A percentile compares a stretch with the other conserved stretches of the same genome.
phyloP scores from a whole-genome alignment of 2,888 invertebrate genomes.

The Amphipyra tragopoginis region DNA sequence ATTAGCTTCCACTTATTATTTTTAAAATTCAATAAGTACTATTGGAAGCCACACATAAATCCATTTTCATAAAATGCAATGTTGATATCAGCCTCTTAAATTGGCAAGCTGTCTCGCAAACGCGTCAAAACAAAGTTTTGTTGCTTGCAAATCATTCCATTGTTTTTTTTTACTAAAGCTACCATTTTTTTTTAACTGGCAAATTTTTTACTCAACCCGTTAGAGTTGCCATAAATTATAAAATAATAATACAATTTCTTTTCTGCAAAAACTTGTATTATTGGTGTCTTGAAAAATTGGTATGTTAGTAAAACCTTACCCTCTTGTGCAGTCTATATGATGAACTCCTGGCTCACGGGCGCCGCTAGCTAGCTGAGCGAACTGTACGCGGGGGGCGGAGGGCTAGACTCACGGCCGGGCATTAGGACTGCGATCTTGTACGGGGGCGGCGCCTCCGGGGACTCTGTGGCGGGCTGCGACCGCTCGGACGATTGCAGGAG shows the following conservation, averaged over 20 bases:
- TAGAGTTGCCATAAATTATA: too few relatives aligned
- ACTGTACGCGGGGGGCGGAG: conserved; percentile 93
- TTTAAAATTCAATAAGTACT: background rate
- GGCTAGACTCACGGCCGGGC: conserved; percentile 87
- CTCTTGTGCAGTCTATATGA: conserved; percentile 71
- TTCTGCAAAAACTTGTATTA: background rate
- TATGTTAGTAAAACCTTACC: conserved; percentile 59
- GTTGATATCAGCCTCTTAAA: too few relatives aligned
- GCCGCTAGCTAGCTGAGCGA: conserved; percentile 91
- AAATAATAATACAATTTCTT: too few relatives aligned
- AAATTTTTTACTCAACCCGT: background rate
- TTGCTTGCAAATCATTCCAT: background rate
- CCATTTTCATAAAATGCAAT: too few relatives aligned
- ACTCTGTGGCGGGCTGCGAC: conserved; percentile 49
- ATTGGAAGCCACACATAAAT: conserved; percentile 35
- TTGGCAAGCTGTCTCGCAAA: too few relatives aligned
- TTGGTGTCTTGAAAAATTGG: conserved; percentile 12
- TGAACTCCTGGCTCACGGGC: conserved; percentile 78
- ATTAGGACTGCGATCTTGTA: conserved; percentile 95
- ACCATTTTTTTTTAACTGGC: conserved; percentile 10
- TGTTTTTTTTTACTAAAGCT: conserved; percentile 12
- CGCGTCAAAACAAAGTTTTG: too few relatives aligned
- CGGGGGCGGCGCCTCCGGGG: conserved; percentile 91
- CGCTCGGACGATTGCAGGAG: conserved; percentile 71
- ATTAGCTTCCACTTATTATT: background rate